Base-by-base conservation (phyloP, 2,888 invertebrate genomes). In the Dynastes tityus region DNA sequence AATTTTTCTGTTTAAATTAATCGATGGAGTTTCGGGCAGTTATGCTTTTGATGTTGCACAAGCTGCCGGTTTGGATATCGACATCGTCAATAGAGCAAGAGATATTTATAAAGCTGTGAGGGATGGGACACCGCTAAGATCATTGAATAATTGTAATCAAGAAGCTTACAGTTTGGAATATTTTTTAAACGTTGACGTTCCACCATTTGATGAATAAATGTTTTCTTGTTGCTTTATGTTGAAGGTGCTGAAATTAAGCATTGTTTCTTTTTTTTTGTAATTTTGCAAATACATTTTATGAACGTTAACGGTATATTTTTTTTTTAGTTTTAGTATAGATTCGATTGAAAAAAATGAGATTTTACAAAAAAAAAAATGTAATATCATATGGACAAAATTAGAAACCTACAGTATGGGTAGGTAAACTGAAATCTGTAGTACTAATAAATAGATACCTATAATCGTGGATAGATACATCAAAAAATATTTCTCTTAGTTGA, bases 41-140 rank as follows among this genome's bases (percentile, higher is more conserved):
- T 93, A 92, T 85, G 95, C 95, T 11, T 90, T 91, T 76, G 90
- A 91, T 65, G 92, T 94, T 65, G 95, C 95, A 0, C 88, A 87
- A 13, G 89, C 90, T 74, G 90, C 91, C 71, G 95, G 94, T 0
- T 86, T 95, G 5, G 89, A 90, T 13, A 81, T 84, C 0, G 82
- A 85, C 0, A 86, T 94, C 6, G 87, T 94, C 1, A 83, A 88
- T 2, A 88, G 95, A 67, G 92, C 93, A 0, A 82, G 84, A 13
- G 84, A 89, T 76, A 90, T 93, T 80, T 84, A 89, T 81, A 83
- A 86, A 0, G 86, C 87, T 77, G 84, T 90, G 53, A 85, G 84
- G 73, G 81, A 82, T 29, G 80, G 82, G 32, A 45, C 78, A 40
- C 49, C 77, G 2, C 78, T 84, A 22, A 65, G 49, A 9, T 61